phyloP scores from a whole-genome alignment of 2,113 vertebrate genomes.

The Pantherophis guttatus region DNA sequence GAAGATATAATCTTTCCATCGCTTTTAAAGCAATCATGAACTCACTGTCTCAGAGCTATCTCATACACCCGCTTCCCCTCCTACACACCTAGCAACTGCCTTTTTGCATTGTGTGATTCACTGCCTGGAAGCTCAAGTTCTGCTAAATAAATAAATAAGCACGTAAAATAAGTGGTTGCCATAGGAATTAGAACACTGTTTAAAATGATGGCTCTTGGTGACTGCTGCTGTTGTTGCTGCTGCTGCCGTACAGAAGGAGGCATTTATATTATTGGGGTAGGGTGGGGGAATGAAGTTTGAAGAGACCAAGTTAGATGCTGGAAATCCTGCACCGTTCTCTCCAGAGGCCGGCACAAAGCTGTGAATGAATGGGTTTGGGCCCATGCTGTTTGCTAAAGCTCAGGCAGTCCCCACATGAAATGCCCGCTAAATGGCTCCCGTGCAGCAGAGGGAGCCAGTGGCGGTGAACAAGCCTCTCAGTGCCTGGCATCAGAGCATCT shows the following conservation, averaged over 20 bases:
- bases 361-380: not conserved
- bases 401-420: not conserved
- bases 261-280: not conserved
- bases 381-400: not conserved
- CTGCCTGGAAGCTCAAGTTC: not conserved
- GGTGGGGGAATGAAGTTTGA: no score
- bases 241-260: not conserved
- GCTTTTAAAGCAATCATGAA: constrained; percentile 11
- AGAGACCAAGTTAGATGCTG: not conserved
- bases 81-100: not conserved
- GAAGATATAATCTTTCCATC: not conserved
- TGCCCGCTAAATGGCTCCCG: not conserved
- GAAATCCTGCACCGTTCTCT: not conserved
- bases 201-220: not conserved
- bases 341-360: not conserved
- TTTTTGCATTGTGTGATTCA: not conserved
- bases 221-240: not conserved
- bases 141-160: not conserved
- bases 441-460: not conserved
- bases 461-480: not conserved
- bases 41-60: not conserved
- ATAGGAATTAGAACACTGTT: not conserved
- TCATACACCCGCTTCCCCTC: not conserved
- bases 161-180: not conserved
- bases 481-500: not conserved